Evolutionary conservation across 2,797 vertebrate genomes (phyloP), one percentile per base, ranked within the genome.

Genomic region (Syngnathus acus): DNA sequence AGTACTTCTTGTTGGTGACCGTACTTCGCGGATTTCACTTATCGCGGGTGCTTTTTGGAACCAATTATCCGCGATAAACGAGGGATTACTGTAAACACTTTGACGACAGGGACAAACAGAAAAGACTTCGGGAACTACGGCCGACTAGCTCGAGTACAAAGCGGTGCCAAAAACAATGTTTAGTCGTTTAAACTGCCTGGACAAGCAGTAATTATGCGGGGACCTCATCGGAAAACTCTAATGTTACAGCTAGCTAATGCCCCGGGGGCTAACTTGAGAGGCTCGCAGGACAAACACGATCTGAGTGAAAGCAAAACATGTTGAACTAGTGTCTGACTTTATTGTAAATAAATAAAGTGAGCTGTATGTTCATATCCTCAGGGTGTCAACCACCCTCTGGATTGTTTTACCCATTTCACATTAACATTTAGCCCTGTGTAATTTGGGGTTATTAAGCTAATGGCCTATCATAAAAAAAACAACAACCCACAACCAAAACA

Each of bases 241-340:
- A 79, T 65, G 73, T 90, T 89, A 86, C 87, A 81, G 64, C 72
- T 85, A 16, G 32, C 13, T 47, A 83, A 84, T 82, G 69, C 78
- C 79, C 84, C 75, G 21, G 9, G 79, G 83, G 81, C 74, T 79
- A 65, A 68, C 74, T 83, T 77, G 21, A 82, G 65, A 78, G 76
- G 65, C 80, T 66, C 77, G 78, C 76, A 78, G 86, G 83, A 84
- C 85, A 86, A 88, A 86, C 86, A 85, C 73, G 81, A 64, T 80
- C 72, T 80, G 78, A 80, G 74, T 70, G 77, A 78, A 82, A 76
- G 72, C 86, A 85, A 82, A 90, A 88, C 85, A 88, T 79, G 69
- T 77, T 89, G 86, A 85, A 85, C 74, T 66, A 78, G 57, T 75
- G 57, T 78, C 74, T 74, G 76, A 72, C 75, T 80, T 63, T 65